These are phyloP conservation scores for Phymastichus coffea DNA, from an alignment of 1,140 invertebrate genomes.

Conservation along the genomic window DNA sequence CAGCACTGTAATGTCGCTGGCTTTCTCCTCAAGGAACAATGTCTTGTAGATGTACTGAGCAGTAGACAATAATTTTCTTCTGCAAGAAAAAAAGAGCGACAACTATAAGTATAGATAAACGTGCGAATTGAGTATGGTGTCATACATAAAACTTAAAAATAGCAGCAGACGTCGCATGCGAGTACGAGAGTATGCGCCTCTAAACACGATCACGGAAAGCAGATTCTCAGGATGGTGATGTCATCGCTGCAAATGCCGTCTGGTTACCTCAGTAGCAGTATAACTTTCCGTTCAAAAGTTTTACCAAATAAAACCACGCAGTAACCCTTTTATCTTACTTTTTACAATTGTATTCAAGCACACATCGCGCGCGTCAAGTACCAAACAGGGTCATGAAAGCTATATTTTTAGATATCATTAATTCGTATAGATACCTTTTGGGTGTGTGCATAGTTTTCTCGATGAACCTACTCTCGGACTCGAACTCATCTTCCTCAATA, in stretches of 20 bases:
- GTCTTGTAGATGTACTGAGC: slow-evolving; percentile 80
- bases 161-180: not conserved
- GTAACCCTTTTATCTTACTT: not conserved
- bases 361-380: not conserved
- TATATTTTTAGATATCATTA: not conserved
- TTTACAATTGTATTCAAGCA: not conserved
- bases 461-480: slow-evolving; percentile 51
- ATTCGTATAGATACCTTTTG: slow-evolving; percentile 42
- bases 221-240: slow-evolving; percentile 28
- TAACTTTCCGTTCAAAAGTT: not conserved
- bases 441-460: slow-evolving; percentile 53
- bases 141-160: not conserved
- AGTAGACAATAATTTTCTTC: slow-evolving; percentile 72
- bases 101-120: not conserved
- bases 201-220: slow-evolving; percentile 4
- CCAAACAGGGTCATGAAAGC: not conserved
- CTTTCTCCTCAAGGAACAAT: slow-evolving; percentile 74
- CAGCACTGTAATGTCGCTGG: slow-evolving; percentile 74
- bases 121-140: not conserved
- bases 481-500: slow-evolving; percentile 50
- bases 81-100: slow-evolving; percentile 44
- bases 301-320: not conserved
- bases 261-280: slow-evolving; percentile 29
- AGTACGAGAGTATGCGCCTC: not conserved
- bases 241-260: slow-evolving; percentile 33